Base-by-base conservation (phyloP, 2,888 invertebrate species). In the Smittia aterrima region DNA sequence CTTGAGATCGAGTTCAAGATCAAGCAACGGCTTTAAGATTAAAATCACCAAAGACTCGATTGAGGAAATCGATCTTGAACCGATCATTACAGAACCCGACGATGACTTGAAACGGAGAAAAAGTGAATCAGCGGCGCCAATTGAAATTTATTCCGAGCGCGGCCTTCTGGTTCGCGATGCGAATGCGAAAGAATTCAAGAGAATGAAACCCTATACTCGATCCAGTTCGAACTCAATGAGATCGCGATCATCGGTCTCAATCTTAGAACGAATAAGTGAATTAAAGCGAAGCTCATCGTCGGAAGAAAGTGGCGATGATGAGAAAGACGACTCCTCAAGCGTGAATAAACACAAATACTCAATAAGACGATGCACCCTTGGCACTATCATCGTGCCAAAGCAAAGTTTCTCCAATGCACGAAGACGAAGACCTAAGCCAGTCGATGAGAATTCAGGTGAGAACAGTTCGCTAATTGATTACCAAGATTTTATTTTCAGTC, bases 371-470 rank as follows among this genome's bases (percentile, higher is more conserved):
- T 83, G 85, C 78, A 84, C 84, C 75, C 86, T 86, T 13, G 86
- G 86, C 27, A 86, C 86, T 40, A 79, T 86, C 76, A 80, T 87
- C 74, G 83, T 86, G 73, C 82, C 83, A 72, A 84, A 85, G 75
- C 85, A 86, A 74, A 84, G 81, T 79, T 83, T 84, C 62, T 80
- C 81, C 18, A 78, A 79, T 66, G 77, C 80, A 7, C 80, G 83
- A 6, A 79, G 83, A 16, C 79, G 77, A 6, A 77, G 77, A 9
- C 24, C 32, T 1, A 74, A 54, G 41, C 22, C 22, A 53, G 20
- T 27, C 11, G 54, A 70, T 6, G 25, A 54, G 27, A 62, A 25
- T 24, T 7, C 24, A 20, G 72, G 72, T 72, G 53, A 72, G 72
- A 25, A 38, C 40, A 68, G 11, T 62, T 20, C 18, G 53, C n/a